Base-by-base conservation (phyloP, 2,888 invertebrate genomes). In the Netelia inedita region DNA sequence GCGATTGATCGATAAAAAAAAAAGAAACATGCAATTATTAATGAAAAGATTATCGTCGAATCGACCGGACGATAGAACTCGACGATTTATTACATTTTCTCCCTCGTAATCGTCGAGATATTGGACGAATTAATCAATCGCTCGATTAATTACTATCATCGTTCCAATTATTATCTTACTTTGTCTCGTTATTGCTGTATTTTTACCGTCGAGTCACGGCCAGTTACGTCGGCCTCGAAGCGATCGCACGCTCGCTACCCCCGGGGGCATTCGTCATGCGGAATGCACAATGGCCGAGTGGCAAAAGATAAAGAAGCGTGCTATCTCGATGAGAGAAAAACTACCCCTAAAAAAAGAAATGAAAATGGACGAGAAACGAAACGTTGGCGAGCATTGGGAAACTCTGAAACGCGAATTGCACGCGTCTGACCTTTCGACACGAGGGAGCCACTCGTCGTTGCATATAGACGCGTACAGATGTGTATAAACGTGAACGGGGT, bases 391-490 rank as follows among this genome's bases (percentile, higher is more conserved):
- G 35, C 41, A n/a, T n/a, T n/a, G n/a, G n/a, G n/a, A n/a, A n/a
- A n/a, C n/a, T n/a, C n/a, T 21, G 59, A 71, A 76, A 65, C n/a
- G 46, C 71, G 76, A 35, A 65, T 71, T 46, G 57, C 82, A 78
- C 82, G 72, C 57, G 82, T 65, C 82, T 76, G 82, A 82, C 82
- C 72, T 76, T 66, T 72, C 76, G 80, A 72, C 75, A 61, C 72
- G 57, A 66, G n/a, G 19, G 21, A 78, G 78, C 59, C 72, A 11
- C 59, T 71, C 55, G 57, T 41, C 55, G 21, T 35, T 57, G 57
- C 9, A 16, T 57, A 46, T 43, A 66, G 1, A 66, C 41, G 57
- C 41, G 16, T 16, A 55, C 16, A 28, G 10, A 55, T 55, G 10
- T 21, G 21, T 6, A 35, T 35, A 35, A 35, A 35, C 6, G 35